Conservation (phyloP, 2,797 vertebrate genomes). For the Cyclura pinguis region DNA sequence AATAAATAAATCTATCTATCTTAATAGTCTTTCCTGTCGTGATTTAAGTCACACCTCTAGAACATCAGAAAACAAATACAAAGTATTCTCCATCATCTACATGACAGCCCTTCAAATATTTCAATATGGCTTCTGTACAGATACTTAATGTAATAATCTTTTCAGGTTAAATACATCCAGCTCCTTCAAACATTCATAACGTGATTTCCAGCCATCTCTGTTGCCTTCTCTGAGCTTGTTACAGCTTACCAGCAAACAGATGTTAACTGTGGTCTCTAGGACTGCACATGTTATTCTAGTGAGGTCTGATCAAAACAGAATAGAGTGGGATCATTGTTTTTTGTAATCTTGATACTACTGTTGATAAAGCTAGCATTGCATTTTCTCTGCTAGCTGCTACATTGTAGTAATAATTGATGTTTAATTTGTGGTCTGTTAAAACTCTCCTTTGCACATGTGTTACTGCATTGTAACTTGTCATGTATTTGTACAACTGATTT, state of each 20-base stretch:
- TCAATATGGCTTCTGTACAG: background rate
- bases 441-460: background rate
- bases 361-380: background rate
- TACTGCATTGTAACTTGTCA: no score
- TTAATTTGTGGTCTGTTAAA: background rate
- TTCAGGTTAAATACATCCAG: background rate
- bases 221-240: background rate
- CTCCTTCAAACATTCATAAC: background rate
- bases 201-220: background rate
- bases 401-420: background rate
- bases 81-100: background rate
- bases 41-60: background rate
- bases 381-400: background rate
- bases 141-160: background rate
- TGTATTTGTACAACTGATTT: no score
- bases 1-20: background rate
- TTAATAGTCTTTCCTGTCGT: background rate
- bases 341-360: background rate
- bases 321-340: background rate
- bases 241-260: background rate
- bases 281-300: background rate
- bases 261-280: background rate
- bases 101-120: background rate
- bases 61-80: background rate
- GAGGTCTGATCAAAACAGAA: background rate